Conservation (phyloP, 92 coral and sea anemone species). For the Zoanthus sociatus region DNA sequence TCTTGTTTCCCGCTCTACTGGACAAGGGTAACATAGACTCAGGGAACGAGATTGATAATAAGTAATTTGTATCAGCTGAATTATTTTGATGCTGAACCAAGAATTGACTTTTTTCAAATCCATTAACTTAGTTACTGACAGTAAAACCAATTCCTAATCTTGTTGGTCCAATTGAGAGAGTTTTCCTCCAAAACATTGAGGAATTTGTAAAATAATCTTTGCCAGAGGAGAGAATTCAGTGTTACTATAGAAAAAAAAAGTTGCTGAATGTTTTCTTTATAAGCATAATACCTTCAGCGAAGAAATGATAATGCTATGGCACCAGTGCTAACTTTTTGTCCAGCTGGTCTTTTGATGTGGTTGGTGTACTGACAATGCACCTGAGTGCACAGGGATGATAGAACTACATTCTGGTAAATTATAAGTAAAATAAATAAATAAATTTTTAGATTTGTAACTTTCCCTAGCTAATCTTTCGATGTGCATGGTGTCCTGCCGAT, state of each 20-base stretch:
- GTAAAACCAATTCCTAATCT: not conserved
- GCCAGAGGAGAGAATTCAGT: not conserved
- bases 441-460: too few relatives aligned
- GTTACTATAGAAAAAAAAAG: constrained; percentile 8
- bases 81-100: not conserved
- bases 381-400: not conserved
- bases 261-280: constrained; percentile 11
- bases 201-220: constrained; percentile 5
- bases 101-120: not conserved
- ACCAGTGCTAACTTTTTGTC: not conserved
- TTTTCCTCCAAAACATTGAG: not conserved
- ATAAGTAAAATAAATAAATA: too few relatives aligned
- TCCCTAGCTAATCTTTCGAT: too few relatives aligned
- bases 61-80: not conserved
- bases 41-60: too few relatives aligned
- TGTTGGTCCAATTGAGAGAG: constrained; percentile 29
- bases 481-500: too few relatives aligned
- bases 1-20: too few relatives aligned
- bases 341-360: constrained; percentile 24
- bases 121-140: not conserved
- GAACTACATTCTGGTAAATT: too few relatives aligned
- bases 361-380: constrained; percentile 26
- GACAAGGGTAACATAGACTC: too few relatives aligned
- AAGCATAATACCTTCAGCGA: constrained; percentile 20
- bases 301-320: constrained; percentile 20